A percentile compares a stretch with the other conserved stretches of the same genome.
Evolutionary conservation across 2,888 invertebrate species (phyloP).

Genomic region (Salticus scenicus): DNA sequence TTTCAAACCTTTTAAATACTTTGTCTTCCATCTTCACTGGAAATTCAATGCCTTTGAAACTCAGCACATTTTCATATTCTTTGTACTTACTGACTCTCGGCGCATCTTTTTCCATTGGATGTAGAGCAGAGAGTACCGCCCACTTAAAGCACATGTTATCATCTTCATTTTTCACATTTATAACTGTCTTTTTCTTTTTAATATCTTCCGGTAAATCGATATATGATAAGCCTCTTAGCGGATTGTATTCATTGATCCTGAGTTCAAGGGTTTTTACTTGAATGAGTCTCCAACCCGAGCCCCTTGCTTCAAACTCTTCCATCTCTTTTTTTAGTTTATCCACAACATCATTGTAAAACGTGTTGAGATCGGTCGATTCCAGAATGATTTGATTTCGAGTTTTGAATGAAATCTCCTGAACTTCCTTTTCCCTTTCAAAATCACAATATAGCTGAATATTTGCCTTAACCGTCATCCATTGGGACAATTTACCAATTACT

Average conservation of each 20-base stretch:
- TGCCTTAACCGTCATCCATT: not conserved
- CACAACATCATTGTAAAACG: conserved; percentile 3
- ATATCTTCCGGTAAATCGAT: conserved; percentile 64
- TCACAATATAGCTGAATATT: conserved; percentile 12
- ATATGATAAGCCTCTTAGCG: conserved; percentile 62
- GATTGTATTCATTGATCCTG: conserved; percentile 58
- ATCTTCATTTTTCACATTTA: conserved; percentile 71
- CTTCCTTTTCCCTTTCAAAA: not conserved
- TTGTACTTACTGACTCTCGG: no score
- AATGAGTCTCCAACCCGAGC: conserved; percentile 11
- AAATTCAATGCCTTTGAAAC: no score
- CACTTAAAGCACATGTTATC: conserved; percentile 70
- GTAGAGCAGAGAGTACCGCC: conserved; percentile 68
- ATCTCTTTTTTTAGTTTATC: conserved; percentile 16
- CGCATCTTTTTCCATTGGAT: no score
- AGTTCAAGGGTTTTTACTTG: not conserved
- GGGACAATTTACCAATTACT: not conserved
- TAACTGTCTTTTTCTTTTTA: conserved; percentile 61
- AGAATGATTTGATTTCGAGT: not conserved
- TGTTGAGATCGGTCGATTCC: not conserved
- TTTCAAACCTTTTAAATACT: no score
- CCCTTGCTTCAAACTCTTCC: not conserved
- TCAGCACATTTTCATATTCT: no score
- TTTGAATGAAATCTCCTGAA: no score
- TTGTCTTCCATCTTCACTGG: no score